Evolutionary conservation across 2,888 invertebrate genomes (phyloP), one percentile per base, ranked within the genome.

Genomic region (Crocallis elinguaria): DNA sequence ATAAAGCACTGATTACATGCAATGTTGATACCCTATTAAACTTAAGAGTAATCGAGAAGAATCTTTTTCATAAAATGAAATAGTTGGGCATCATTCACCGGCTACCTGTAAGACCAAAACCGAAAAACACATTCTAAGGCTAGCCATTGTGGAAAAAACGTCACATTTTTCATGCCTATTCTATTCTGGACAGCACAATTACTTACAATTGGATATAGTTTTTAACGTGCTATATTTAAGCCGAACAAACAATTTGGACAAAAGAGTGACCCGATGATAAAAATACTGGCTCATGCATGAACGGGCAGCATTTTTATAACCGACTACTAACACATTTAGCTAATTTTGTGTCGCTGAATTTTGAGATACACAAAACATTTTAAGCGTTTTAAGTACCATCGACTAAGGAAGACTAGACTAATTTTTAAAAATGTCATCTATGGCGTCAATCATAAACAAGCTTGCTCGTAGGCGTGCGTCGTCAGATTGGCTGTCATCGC

Each of bases 201-300:
- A 13, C 8, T 23, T 11, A 48, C 48, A 39, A 25, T 12, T 38
- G 27, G 23, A 13, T 37, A 32, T 46, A 45, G 27, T 23, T 42
- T 25, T 32, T 29, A 27, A 35, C 33, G 43, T 43, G 38, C 32
- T 41, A 25, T 25, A 11, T 39, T 43, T 19, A 50, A 51, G 51
- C 38, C 9, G 21, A 33, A 57, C 23, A 38, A 35, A 58, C 44
- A 45, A 11, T 46, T 48, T 43, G 37, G 16, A 35, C 25, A 50
- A 21, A 27, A 27, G 44, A 45, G 48, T 36, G 39, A 35, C 50
- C 33, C 42, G 37, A 50, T 39, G 46, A 50, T 37, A 30, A 57
- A 49, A 50, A 55, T 46, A 57, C 36, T 48, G 48, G 49, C 59
- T 59, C 56, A 7, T 17, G 35, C n/a, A 12, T 19, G 11, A 23